Evolutionary conservation across 2,797 vertebrate genomes (phyloP).

Genomic region (Liasis olivaceus): DNA sequence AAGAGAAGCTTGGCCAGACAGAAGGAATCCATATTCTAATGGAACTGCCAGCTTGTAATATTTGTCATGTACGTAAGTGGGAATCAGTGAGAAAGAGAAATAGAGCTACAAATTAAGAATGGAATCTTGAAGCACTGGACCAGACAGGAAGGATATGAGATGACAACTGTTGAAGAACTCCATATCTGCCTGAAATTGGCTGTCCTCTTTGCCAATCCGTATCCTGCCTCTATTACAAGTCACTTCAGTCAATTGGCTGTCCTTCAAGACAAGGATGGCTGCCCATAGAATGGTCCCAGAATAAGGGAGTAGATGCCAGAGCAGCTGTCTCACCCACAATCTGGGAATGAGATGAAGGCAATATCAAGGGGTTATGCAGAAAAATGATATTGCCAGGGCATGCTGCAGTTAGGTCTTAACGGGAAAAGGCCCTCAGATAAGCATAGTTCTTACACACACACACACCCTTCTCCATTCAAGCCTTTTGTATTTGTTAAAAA

Average conservation of each 20-base stretch:
- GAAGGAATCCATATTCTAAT: neutral
- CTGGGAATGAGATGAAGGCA: neutral
- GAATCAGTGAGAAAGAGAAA: neutral
- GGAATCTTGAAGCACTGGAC: neutral
- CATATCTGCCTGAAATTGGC: neutral
- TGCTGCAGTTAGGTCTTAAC: neutral
- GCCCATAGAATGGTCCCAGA: neutral
- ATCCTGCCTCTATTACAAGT: neutral
- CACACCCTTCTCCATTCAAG: neutral
- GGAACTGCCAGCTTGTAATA: neutral
- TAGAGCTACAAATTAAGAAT: neutral
- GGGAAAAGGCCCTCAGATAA: neutral
- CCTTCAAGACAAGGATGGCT: neutral
- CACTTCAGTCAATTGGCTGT: neutral
- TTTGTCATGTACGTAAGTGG: fast-evolving
- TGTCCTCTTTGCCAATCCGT: neutral
- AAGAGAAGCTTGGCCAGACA: neutral
- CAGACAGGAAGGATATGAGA: neutral
- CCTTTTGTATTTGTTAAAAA: neutral
- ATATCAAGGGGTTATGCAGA: neutral
- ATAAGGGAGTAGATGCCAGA: neutral
- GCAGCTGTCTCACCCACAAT: neutral
- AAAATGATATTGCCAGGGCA: neutral
- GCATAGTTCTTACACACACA: neutral
- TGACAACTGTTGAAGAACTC: neutral